A percentile compares a stretch with the other conserved stretches of the same genome.
Conservation (phyloP, 2,888 invertebrate species). For the Ormyrus thymus region DNA sequence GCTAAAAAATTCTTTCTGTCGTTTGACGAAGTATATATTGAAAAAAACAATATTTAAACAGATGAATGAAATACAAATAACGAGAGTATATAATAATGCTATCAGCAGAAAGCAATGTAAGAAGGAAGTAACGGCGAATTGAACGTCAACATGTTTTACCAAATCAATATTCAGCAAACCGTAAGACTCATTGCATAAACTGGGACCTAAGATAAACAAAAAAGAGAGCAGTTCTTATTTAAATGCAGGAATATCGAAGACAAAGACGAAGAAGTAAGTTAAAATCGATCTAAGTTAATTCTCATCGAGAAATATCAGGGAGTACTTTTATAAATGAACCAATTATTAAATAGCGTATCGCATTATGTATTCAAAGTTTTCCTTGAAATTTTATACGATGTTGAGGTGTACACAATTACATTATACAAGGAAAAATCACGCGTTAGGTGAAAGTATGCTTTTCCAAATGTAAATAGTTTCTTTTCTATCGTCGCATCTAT, state of each 20-base stretch:
- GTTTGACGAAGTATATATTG: slow-evolving; percentile 60
- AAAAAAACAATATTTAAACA: slow-evolving; percentile 28
- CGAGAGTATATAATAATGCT: slow-evolving; percentile 26
- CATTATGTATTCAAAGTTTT: slow-evolving; percentile 46
- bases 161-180: slow-evolving; percentile 50
- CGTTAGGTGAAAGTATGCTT: slow-evolving; percentile 51
- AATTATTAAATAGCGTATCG: slow-evolving; percentile 46
- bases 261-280: slow-evolving; percentile 19
- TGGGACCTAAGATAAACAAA: slow-evolving; percentile 47
- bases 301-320: slow-evolving; percentile 47
- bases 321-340: slow-evolving; percentile 51
- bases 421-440: slow-evolving; percentile 23
- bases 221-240: slow-evolving; percentile 9
- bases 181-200: slow-evolving; percentile 53
- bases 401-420: slow-evolving; percentile 22
- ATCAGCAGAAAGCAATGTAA: slow-evolving; percentile 21
- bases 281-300: slow-evolving; percentile 29
- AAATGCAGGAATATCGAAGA: slow-evolving; percentile 18
- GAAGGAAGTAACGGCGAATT: slow-evolving; percentile 23
- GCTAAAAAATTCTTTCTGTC: slow-evolving; percentile 60
- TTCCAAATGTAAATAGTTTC: slow-evolving; percentile 59
- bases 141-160: slow-evolving; percentile 45
- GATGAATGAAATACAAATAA: slow-evolving; percentile 46
- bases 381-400: slow-evolving; percentile 53
- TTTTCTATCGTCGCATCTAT: slow-evolving; percentile 53